These are phyloP conservation scores for Zoanthus solanderi DNA, from an alignment of 92 coral and sea anemone genomes.

Conservation along the genomic window DNA sequence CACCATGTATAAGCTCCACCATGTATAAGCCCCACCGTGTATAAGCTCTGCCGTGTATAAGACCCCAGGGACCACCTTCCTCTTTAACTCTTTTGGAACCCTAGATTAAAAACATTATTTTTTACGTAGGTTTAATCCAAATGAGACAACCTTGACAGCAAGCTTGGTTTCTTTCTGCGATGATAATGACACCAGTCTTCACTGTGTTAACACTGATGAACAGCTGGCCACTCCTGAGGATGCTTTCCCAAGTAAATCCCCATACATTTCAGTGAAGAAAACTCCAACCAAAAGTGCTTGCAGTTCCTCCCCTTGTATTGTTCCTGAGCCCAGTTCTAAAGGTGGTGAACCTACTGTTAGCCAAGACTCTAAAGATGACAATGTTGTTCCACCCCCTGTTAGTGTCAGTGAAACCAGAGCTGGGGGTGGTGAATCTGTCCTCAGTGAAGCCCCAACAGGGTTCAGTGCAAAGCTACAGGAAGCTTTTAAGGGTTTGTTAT, in stretches of 20 bases:
- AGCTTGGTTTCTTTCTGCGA: conserved; percentile 40
- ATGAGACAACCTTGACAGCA: conserved; percentile 56
- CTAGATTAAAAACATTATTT: conserved; percentile 24
- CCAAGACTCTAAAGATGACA: neutral
- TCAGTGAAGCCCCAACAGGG: conserved; percentile 24
- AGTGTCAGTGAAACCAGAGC: neutral
- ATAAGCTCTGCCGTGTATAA: too few relatives aligned
- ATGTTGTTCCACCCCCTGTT: conserved; percentile 27
- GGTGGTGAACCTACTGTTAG: conserved; percentile 16
- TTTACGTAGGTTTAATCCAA: conserved; percentile 44
- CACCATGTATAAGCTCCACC: too few relatives aligned
- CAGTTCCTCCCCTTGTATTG: neutral
- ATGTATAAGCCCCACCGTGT: too few relatives aligned
- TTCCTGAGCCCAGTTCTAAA: conserved; percentile 38
- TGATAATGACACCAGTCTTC: neutral
- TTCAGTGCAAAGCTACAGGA: conserved; percentile 30
- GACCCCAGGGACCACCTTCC: neutral
- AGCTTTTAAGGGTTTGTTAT: conserved; percentile 46
- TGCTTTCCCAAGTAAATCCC: conserved; percentile 24
- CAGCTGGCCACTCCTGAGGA: conserved; percentile 45
- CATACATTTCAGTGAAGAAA: conserved; percentile 42
- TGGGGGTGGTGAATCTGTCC: conserved; percentile 5
- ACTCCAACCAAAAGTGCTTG: conserved; percentile 15
- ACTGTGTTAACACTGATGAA: conserved; percentile 29
- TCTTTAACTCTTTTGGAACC: neutral